Conservation (phyloP, 2,797 vertebrate genomes). For the Enteromius unitaeniatus region DNA sequence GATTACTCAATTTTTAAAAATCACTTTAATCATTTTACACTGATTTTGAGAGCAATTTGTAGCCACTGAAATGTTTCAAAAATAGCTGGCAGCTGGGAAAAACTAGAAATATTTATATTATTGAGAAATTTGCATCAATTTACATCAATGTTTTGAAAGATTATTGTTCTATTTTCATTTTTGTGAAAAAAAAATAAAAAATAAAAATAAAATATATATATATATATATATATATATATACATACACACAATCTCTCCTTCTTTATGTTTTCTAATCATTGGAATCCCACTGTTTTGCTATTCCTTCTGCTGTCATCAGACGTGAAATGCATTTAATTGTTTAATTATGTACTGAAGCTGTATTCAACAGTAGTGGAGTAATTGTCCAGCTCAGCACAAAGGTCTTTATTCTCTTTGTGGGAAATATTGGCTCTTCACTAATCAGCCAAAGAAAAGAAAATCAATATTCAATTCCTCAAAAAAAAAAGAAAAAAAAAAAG, state of each 20-base stretch:
- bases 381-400: constrained; percentile 40
- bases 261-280: not conserved
- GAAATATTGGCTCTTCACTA: constrained; percentile 44
- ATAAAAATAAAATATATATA: not conserved
- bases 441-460: constrained; percentile 43
- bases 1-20: not conserved
- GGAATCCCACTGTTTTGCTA: not conserved
- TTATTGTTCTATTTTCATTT: not conserved
- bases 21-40: not conserved
- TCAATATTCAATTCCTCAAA: constrained; percentile 59
- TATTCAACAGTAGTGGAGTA: constrained; percentile 60
- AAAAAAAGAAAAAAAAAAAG: not conserved
- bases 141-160: not conserved
- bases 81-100: not conserved
- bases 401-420: constrained; percentile 39
- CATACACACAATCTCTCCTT: too few species aligned
- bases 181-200: not conserved
- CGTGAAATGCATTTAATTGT: constrained; percentile 12
- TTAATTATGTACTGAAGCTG: constrained; percentile 58
- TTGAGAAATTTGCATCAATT: not conserved
- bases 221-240: too few species aligned
- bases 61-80: not conserved
- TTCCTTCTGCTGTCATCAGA: not conserved
- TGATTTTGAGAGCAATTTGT: not conserved
- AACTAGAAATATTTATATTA: not conserved